Evolutionary conservation across 2,797 vertebrate genomes (phyloP).

Genomic region (Acanthurus tractus): DNA sequence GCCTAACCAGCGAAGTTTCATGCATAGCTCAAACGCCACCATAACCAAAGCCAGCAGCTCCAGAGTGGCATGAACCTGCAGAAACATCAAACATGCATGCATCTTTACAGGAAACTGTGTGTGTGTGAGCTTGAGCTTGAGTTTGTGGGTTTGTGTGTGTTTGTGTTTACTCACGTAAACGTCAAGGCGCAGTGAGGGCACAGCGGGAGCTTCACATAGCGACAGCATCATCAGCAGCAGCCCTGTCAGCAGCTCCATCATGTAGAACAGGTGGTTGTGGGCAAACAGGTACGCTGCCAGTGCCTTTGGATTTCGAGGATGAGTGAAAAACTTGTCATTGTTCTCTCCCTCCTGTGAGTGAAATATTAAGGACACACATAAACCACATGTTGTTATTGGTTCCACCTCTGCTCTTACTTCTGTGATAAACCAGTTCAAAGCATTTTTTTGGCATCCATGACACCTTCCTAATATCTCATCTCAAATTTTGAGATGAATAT

Average conservation of each 20-base stretch:
- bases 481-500: too few species aligned
- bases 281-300: slow-evolving; percentile 96
- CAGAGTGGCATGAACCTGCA: slow-evolving; percentile 95
- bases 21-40: slow-evolving; percentile 95
- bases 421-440: too few species aligned
- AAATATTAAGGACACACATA: slow-evolving; percentile 4
- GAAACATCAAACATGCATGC: neutral
- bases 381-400: neutral
- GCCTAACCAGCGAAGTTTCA: slow-evolving; percentile 98
- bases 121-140: neutral
- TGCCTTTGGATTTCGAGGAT: slow-evolving; percentile 92
- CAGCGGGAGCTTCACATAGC: slow-evolving; percentile 94
- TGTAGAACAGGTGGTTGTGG: slow-evolving; percentile 97
- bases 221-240: slow-evolving; percentile 94
- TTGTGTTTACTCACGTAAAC: slow-evolving; percentile 89
- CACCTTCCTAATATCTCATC: too few species aligned
- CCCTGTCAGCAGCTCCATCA: slow-evolving; percentile 95
- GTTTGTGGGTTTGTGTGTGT: neutral
- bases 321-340: slow-evolving; percentile 98
- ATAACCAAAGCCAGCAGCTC: slow-evolving; percentile 93
- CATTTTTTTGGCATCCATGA: too few species aligned
- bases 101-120: neutral
- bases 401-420: too few species aligned
- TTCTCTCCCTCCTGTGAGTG: slow-evolving; percentile 94
- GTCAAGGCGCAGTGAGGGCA: slow-evolving; percentile 93